phyloP scores from a whole-genome alignment of 2,113 vertebrate genomes.

The Arizona elegans region DNA sequence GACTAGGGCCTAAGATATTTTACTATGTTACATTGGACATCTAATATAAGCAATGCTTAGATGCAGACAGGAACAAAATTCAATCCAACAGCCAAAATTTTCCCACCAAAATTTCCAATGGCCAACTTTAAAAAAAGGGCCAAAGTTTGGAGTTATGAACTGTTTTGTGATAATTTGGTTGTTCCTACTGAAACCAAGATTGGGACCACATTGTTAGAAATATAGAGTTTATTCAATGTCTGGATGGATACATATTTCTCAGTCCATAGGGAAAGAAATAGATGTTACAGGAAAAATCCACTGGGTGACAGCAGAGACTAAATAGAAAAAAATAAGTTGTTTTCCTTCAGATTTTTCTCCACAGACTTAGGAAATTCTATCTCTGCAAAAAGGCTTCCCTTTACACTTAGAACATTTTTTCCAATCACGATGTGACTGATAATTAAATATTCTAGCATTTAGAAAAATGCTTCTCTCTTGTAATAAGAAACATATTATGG shows the following conservation, averaged over 20 bases:
- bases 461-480: neutral
- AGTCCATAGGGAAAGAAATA: neutral
- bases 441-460: neutral
- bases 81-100: neutral
- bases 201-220: neutral
- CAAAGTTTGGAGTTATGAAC: neutral
- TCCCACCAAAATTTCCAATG: neutral
- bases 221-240: neutral
- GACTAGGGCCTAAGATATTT: neutral
- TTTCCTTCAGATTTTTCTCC: no score
- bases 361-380: neutral
- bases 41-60: neutral
- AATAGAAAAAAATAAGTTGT: neutral
- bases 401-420: neutral
- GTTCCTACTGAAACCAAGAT: neutral
- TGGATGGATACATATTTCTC: neutral
- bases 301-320: constrained; percentile 6
- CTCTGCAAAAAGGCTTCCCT: neutral
- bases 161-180: neutral
- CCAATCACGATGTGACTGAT: neutral
- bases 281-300: neutral
- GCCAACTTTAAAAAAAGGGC: neutral
- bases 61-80: neutral
- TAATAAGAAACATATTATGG: neutral
- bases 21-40: neutral